phyloP scores from a whole-genome alignment of 1,140 invertebrate species.

The Contarinia nasturtii region DNA sequence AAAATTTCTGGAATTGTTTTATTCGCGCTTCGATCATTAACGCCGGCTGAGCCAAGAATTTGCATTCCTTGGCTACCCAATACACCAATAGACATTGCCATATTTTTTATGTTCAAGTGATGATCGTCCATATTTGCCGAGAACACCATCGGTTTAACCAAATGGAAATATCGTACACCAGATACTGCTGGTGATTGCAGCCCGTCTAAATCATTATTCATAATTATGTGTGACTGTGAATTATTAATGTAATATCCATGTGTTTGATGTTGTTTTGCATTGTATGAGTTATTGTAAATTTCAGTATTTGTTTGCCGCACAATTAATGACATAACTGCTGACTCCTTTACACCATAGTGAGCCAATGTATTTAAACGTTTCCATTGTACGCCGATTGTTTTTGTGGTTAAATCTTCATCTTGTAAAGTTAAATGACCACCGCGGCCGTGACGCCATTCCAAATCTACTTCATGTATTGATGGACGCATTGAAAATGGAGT shows the following conservation, averaged over 20 bases:
- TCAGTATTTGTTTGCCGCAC: constrained; percentile 71
- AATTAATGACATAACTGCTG: constrained; percentile 84
- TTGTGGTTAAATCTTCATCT: constrained; percentile 85
- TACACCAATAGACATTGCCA: constrained; percentile 13
- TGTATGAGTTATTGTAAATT: constrained; percentile 41
- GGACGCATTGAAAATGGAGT: constrained; percentile 84
- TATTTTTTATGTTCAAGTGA: constrained; percentile 25
- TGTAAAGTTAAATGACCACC: constrained; percentile 79
- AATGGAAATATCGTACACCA: constrained; percentile 43
- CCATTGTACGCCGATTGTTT: constrained; percentile 64
- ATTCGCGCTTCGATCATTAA: constrained; percentile 49
- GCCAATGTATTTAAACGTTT: constrained; percentile 78
- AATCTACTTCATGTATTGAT: constrained; percentile 82
- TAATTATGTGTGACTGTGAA: constrained; percentile 55
- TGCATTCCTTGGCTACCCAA: constrained; percentile 5
- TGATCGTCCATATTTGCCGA: constrained; percentile 36
- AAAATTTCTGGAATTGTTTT: constrained; percentile 94
- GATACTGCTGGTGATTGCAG: neutral
- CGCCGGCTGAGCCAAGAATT: constrained; percentile 4
- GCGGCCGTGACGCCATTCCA: constrained; percentile 82
- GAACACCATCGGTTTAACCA: constrained; percentile 49
- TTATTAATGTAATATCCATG: constrained; percentile 37
- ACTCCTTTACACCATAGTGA: constrained; percentile 86
- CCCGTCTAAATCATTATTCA: constrained; percentile 57
- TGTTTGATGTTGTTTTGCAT: constrained; percentile 42